Conservation (phyloP, 2,113 vertebrate species). For the Dipodomys stephensi region DNA sequence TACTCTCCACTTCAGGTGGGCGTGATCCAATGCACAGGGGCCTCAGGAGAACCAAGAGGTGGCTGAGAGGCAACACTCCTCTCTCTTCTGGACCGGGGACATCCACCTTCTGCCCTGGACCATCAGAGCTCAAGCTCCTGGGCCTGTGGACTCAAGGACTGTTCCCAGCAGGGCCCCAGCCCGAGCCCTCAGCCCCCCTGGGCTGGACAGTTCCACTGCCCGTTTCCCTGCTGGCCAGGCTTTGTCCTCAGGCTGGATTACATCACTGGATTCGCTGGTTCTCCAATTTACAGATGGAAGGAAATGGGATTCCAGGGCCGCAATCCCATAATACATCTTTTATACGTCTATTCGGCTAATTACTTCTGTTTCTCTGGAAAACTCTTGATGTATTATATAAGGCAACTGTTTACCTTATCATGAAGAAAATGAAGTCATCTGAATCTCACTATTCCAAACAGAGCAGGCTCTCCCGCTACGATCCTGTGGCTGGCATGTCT, state of each 20-base stretch:
- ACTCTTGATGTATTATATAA: neutral
- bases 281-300: neutral
- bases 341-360: no score
- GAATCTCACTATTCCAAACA: neutral
- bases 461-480: neutral
- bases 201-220: neutral
- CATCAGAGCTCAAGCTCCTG: neutral
- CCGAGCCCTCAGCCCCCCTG: neutral
- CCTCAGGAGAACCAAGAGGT: neutral
- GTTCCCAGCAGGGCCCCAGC: no score
- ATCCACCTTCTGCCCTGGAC: neutral
- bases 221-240: neutral
- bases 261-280: neutral
- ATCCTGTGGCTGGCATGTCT: neutral
- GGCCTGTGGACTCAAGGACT: neutral
- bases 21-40: neutral
- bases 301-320: neutral
- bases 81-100: neutral
- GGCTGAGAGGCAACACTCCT: neutral
- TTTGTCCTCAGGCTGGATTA: neutral
- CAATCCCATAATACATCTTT: neutral
- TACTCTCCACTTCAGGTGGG: neutral
- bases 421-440: constrained; percentile 19
- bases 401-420: neutral
- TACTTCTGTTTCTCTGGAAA: constrained; percentile 24